Evolutionary conservation across 2,888 invertebrate species (phyloP).

Genomic region (Seira sanloemensis): DNA sequence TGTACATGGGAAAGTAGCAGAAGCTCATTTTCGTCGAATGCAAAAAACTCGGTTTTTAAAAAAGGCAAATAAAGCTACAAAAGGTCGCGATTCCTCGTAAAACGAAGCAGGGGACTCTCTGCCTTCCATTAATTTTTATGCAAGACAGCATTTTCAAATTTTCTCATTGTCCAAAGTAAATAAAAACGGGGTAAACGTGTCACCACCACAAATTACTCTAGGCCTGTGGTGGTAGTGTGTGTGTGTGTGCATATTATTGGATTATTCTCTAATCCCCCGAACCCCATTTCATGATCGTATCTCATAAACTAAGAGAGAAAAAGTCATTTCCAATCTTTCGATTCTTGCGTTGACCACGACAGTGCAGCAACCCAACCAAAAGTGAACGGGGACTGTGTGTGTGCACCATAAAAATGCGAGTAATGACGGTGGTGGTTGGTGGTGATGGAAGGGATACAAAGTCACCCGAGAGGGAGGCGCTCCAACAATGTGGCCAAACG

Average conservation of each 20-base stretch:
- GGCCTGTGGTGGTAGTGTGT: too few species aligned
- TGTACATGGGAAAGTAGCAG: too few species aligned
- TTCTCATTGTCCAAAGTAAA: too few species aligned
- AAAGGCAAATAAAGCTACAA: too few species aligned
- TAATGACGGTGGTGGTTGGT: background rate
- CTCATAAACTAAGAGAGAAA: background rate
- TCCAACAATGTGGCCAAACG: conserved; percentile 12
- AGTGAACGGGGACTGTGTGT: background rate
- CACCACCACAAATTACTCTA: background rate
- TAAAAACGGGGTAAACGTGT: background rate
- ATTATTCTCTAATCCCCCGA: conserved; percentile 1
- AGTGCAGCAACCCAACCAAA: background rate
- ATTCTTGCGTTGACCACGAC: background rate
- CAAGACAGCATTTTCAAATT: too few species aligned
- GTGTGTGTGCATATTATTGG: conserved; percentile 2
- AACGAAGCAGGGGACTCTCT: too few species aligned
- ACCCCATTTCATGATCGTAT: background rate
- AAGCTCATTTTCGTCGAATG: too few species aligned
- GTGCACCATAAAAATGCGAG: background rate
- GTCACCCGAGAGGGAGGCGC: background rate
- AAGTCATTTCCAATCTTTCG: background rate
- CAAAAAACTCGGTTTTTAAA: too few species aligned
- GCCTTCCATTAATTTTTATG: too few species aligned
- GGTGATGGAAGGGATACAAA: background rate
- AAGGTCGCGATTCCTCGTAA: too few species aligned